Evolutionary conservation across 1,140 invertebrate genomes (phyloP).

Genomic region (Euglossa dilemma): DNA sequence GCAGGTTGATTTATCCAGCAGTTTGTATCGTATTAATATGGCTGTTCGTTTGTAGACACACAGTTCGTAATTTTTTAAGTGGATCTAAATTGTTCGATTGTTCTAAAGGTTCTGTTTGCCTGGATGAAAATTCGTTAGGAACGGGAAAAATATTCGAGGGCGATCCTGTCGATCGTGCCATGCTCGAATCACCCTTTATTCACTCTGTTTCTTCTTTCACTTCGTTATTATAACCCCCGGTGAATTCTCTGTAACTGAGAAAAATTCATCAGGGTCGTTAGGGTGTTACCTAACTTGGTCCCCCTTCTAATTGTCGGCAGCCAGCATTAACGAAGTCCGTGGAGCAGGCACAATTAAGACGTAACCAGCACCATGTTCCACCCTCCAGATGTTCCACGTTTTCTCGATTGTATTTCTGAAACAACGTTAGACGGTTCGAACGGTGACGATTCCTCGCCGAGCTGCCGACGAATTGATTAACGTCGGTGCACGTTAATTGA

Average conservation of each 20-base stretch:
- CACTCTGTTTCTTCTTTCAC: conserved; percentile 31
- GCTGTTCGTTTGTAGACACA: too few relatives aligned
- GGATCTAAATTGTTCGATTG: too few relatives aligned
- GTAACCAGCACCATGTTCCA: conserved; percentile 38
- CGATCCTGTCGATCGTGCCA: background rate
- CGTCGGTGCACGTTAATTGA: conserved; percentile 1
- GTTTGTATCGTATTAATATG: too few relatives aligned
- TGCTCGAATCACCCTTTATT: conserved; percentile 38
- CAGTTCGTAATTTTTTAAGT: too few relatives aligned
- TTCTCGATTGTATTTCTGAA: conserved; percentile 7
- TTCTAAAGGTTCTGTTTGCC: too few relatives aligned
- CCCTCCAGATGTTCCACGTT: background rate
- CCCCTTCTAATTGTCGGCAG: conserved; percentile 47
- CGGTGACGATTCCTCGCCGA: conserved; percentile 6
- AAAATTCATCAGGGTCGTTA: conserved; percentile 48
- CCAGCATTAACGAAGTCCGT: conserved; percentile 55
- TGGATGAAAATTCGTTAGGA: too few relatives aligned
- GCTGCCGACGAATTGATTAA: background rate
- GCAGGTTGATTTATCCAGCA: too few relatives aligned
- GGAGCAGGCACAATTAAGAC: conserved; percentile 55
- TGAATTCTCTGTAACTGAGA: conserved; percentile 51
- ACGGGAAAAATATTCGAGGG: too few relatives aligned
- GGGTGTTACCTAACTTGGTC: conserved; percentile 26
- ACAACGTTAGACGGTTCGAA: conserved; percentile 31
- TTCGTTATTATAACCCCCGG: conserved; percentile 44